phyloP scores from a whole-genome alignment of 1,140 invertebrate genomes.

The Homalodisca vitripennis region DNA sequence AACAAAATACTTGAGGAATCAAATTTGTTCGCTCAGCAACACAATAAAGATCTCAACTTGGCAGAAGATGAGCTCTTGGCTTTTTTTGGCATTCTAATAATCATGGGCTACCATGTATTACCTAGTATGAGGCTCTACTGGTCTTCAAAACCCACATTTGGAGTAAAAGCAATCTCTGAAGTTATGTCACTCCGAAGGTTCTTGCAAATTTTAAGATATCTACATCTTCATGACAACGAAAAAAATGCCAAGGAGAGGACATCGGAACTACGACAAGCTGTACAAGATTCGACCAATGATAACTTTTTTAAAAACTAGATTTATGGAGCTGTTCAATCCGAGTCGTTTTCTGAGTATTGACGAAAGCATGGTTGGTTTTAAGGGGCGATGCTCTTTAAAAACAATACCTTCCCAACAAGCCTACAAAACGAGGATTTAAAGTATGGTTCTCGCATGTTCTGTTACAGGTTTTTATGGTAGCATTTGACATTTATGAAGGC shows the following conservation, averaged over 20 bases:
- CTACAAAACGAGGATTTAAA: constrained; percentile 43
- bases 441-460: constrained; percentile 36
- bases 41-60: neutral
- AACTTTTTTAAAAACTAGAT: constrained; percentile 17
- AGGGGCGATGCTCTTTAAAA: constrained; percentile 39
- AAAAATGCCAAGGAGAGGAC: constrained; percentile 26
- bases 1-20: neutral
- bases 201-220: neutral
- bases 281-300: constrained; percentile 37
- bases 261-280: constrained; percentile 34
- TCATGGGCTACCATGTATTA: neutral
- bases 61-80: neutral
- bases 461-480: constrained; percentile 40
- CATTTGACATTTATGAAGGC: constrained; percentile 42
- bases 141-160: neutral
- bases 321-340: constrained; percentile 7
- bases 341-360: constrained; percentile 35
- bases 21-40: neutral
- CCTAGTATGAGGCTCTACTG: neutral
- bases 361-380: constrained; percentile 44
- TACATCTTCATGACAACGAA: constrained; percentile 23
- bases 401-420: constrained; percentile 41
- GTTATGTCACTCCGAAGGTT: constrained; percentile 5
- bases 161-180: neutral
- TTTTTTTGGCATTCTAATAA: neutral